A percentile compares a stretch with the other conserved stretches of the same genome.
Conservation (phyloP, 1,140 invertebrate genomes). For the Drosophila lacteicornis region DNA sequence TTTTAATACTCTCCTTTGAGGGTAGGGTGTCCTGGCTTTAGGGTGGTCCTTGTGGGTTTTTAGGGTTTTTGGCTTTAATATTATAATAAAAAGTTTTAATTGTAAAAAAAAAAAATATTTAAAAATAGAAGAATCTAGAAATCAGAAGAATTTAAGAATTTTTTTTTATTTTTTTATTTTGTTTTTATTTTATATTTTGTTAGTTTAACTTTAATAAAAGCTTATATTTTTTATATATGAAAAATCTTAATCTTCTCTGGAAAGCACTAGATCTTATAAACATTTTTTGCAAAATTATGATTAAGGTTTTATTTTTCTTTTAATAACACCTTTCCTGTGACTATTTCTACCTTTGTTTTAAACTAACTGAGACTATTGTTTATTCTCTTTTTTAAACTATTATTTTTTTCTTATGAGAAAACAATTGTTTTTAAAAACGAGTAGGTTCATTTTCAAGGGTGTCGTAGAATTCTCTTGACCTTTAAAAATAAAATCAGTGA, state of each 20-base stretch:
- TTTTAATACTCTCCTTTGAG: constrained; percentile 6
- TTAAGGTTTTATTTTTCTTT: too few relatives aligned
- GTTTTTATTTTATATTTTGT: too few relatives aligned
- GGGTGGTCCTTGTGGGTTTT: not conserved
- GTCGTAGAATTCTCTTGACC: not conserved
- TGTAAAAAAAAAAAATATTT: too few relatives aligned
- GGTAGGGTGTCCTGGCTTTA: not conserved
- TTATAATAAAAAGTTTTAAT: not conserved
- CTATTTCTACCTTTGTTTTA: not conserved
- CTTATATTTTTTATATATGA: too few relatives aligned
- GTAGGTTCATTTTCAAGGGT: not conserved
- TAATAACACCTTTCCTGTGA: not conserved
- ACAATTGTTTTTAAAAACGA: not conserved
- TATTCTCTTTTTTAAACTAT: not conserved
- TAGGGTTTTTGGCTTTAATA: not conserved
- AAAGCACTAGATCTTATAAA: not conserved
- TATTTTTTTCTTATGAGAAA: not conserved
- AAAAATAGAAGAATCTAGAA: not conserved
- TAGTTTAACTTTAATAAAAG: too few relatives aligned
- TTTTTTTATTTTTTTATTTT: too few relatives aligned
- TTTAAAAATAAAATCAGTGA: not conserved
- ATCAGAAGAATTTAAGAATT: too few relatives aligned
- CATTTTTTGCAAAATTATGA: not conserved
- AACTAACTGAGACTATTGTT: too few relatives aligned
- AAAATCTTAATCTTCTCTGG: not conserved